phyloP scores from a whole-genome alignment of 2,113 vertebrate species.

The Polyodon spathula region DNA sequence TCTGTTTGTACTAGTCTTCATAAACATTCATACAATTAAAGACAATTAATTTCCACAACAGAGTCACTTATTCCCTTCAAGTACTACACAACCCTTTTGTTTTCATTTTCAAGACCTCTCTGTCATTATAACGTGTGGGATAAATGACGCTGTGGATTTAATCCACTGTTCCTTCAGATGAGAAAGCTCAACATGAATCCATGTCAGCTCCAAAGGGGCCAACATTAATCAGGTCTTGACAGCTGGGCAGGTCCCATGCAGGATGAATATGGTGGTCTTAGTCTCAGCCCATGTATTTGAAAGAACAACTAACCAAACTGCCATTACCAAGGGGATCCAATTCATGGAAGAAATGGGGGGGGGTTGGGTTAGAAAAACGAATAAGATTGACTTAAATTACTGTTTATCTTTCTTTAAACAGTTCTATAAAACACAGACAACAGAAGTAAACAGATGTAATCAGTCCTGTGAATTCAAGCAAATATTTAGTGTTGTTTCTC shows the following conservation, averaged over 20 bases:
- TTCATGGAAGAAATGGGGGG: too few species aligned
- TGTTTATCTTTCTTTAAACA: too few species aligned
- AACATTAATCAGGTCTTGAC: neutral
- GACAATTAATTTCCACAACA: neutral
- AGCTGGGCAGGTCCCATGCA: neutral
- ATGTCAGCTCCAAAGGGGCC: neutral
- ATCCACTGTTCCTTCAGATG: neutral
- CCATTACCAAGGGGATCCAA: too few species aligned
- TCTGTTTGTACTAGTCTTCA: neutral
- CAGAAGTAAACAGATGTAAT: too few species aligned
- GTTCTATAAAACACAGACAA: too few species aligned
- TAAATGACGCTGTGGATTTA: neutral
- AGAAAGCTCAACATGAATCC: neutral
- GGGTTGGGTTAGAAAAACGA: too few species aligned
- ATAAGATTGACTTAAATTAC: too few species aligned
- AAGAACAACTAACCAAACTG: neutral
- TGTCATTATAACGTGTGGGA: neutral
- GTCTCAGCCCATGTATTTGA: neutral
- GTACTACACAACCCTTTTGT: neutral
- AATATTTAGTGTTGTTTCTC: too few species aligned
- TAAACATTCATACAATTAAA: constrained; percentile 3
- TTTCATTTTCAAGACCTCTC: neutral
- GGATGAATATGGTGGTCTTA: neutral
- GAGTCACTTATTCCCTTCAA: neutral
- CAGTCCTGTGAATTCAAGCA: too few species aligned